Evolutionary conservation across 2,797 vertebrate genomes (phyloP).

Genomic region (Sternarchorhynchus goeldii): DNA sequence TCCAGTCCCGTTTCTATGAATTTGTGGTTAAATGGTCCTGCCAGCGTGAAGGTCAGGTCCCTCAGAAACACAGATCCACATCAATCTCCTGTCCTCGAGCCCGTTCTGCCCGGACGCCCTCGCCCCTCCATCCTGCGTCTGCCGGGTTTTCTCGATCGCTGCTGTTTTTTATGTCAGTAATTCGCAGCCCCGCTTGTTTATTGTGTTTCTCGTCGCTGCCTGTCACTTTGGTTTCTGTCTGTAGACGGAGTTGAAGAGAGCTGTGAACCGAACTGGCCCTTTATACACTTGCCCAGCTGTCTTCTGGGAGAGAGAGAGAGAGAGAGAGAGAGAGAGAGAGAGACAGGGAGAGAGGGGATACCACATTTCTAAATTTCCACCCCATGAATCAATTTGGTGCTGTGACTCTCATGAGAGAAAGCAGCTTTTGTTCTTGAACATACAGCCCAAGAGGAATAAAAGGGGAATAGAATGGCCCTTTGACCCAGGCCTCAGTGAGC

Average conservation of each 20-base stretch:
- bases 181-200: constrained; percentile 49
- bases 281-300: constrained; percentile 16
- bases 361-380: constrained; percentile 27
- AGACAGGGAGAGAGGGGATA: constrained; percentile 24
- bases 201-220: constrained; percentile 36
- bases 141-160: constrained; percentile 30
- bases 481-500: constrained; percentile 34
- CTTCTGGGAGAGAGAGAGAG: constrained; percentile 28
- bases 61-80: constrained; percentile 52
- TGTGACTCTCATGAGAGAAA: constrained; percentile 23
- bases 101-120: constrained; percentile 56
- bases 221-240: constrained; percentile 34
- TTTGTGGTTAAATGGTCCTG: constrained; percentile 24
- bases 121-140: constrained; percentile 49
- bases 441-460: not conserved
- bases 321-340: constrained; percentile 9
- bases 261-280: constrained; percentile 36
- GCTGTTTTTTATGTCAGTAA: constrained; percentile 64
- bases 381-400: constrained; percentile 24
- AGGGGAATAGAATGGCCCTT: constrained; percentile 1
- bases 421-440: constrained; percentile 30
- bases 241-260: constrained; percentile 20
- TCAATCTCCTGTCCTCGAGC: constrained; percentile 53
- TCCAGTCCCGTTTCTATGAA: constrained; percentile 39
- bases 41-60: constrained; percentile 48